phyloP scores from a whole-genome alignment of 2,113 vertebrate genomes.

The Gadus macrocephalus region DNA sequence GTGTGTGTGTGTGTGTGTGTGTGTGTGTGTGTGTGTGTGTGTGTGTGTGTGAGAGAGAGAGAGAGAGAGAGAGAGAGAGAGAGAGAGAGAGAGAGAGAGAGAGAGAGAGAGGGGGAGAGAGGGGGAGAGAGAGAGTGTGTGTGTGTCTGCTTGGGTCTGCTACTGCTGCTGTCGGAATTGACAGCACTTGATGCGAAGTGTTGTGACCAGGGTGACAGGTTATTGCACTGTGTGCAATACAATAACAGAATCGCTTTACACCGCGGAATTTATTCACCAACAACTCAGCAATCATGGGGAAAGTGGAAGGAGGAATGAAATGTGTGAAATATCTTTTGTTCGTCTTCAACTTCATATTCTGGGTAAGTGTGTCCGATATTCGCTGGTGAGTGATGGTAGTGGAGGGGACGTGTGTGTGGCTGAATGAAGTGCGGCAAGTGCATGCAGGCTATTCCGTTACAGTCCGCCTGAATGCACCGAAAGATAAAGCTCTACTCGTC shows the following conservation, averaged over 20 bases:
- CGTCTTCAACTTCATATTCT: constrained; percentile 91
- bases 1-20: too few relatives aligned
- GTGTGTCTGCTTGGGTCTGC: too few relatives aligned
- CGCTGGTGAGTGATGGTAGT: constrained; percentile 2
- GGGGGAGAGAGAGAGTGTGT: neutral
- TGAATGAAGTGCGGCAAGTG: constrained; percentile 44
- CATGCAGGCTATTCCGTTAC: constrained; percentile 1
- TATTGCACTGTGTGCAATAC: constrained; percentile 23
- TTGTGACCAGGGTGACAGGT: constrained; percentile 26
- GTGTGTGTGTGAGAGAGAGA: too few relatives aligned
- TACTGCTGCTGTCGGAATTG: constrained; percentile 14
- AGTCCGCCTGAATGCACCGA: neutral
- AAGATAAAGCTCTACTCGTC: too few relatives aligned
- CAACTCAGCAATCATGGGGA: constrained; percentile 71
- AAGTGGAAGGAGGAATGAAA: constrained; percentile 82
- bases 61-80: too few relatives aligned
- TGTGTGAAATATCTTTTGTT: constrained; percentile 90
- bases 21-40: too few relatives aligned
- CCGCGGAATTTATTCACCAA: neutral
- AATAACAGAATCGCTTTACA: neutral
- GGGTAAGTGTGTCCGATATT: constrained; percentile 76
- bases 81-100: too few relatives aligned
- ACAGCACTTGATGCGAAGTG: constrained; percentile 36
- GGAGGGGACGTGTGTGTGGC: constrained; percentile 6
- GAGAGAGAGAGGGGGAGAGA: too few relatives aligned